A percentile compares a stretch with the other conserved stretches of the same genome.
Evolutionary conservation across 2,888 invertebrate genomes (phyloP).

Genomic region (Drosophila limbata): DNA sequence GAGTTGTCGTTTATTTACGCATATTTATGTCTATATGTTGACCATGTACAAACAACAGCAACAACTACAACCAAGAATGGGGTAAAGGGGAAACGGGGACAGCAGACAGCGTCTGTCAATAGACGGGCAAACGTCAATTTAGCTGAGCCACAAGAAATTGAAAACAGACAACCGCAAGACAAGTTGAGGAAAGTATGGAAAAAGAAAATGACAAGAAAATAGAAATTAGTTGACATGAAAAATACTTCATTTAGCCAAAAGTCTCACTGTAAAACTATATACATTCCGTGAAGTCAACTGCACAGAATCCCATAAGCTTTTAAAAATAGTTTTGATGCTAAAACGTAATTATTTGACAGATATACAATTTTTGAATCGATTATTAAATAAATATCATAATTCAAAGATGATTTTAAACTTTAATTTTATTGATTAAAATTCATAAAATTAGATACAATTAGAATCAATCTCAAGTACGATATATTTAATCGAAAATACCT

Average conservation of each 20-base stretch:
- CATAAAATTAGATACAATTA: too few species aligned
- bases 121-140: slow-evolving; percentile 70
- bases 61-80: slow-evolving; percentile 19
- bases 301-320: slow-evolving; percentile 5
- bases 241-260: slow-evolving; percentile 38
- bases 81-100: slow-evolving; percentile 4
- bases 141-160: slow-evolving; percentile 67
- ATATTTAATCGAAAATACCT: too few species aligned
- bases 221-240: slow-evolving; percentile 51
- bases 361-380: background rate
- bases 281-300: slow-evolving; percentile 12
- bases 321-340: background rate
- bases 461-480: too few species aligned
- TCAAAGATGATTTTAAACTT: too few species aligned
- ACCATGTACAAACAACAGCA: slow-evolving; percentile 59
- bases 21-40: slow-evolving; percentile 75
- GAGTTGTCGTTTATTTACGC: slow-evolving; percentile 64
- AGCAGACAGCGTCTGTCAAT: slow-evolving; percentile 67
- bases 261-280: slow-evolving; percentile 4
- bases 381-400: too few species aligned
- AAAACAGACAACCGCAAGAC: slow-evolving; percentile 64
- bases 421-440: too few species aligned
- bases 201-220: slow-evolving; percentile 34
- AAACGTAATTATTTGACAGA: background rate
- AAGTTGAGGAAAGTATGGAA: slow-evolving; percentile 42